Evolutionary conservation across 1,140 invertebrate species (phyloP).

Genomic region (Nebria ingens): DNA sequence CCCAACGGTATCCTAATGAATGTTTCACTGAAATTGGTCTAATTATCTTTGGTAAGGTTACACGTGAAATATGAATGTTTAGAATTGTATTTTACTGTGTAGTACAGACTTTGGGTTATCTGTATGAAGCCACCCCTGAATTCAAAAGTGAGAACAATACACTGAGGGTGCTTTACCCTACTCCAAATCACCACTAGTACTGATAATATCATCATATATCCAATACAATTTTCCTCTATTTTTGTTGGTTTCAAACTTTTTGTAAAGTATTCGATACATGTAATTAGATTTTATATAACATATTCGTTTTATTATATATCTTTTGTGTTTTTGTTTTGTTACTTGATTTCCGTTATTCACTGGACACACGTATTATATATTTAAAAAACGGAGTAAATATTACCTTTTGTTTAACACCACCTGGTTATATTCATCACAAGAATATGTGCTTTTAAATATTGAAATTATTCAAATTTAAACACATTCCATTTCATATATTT

Average conservation of each 20-base stretch:
- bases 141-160: constrained; percentile 7
- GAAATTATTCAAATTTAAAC: too few species aligned
- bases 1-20: not conserved
- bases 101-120: constrained; percentile 5
- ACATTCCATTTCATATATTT: too few species aligned
- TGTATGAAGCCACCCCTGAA: not conserved
- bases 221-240: not conserved
- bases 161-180: constrained; percentile 1
- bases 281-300: not conserved
- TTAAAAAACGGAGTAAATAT: not conserved
- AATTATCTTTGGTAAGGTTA: too few species aligned
- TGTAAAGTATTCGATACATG: not conserved
- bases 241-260: not conserved
- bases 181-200: constrained; percentile 1
- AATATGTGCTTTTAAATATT: too few species aligned
- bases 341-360: not conserved
- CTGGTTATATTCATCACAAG: too few species aligned
- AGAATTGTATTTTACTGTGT: not conserved
- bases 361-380: not conserved
- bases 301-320: too few species aligned
- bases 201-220: not conserved
- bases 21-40: not conserved
- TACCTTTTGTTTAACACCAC: not conserved
- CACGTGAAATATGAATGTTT: too few species aligned
- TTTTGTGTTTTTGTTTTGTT: too few species aligned